A percentile compares a stretch with the other conserved stretches of the same genome.
These are phyloP conservation scores for Resseliella maxima DNA, from an alignment of 2,888 invertebrate species.

Conservation along the genomic window DNA sequence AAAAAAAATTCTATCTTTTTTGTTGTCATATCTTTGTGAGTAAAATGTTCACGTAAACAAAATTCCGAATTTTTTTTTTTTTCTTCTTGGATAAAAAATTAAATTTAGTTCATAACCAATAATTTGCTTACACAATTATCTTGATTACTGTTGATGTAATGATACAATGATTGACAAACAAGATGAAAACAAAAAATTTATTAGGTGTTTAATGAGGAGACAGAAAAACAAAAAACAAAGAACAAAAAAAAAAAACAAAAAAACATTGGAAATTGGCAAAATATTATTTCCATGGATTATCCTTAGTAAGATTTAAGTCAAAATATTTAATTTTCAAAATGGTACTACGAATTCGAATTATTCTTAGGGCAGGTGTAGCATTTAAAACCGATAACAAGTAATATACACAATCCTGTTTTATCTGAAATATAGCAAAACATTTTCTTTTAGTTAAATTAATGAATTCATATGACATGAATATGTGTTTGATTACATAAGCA, in stretches of 20 bases:
- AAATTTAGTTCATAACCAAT: neutral
- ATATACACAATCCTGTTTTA: neutral
- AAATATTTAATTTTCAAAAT: constrained; percentile 20
- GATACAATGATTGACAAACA: neutral
- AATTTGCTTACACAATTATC: neutral
- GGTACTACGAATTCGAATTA: constrained; percentile 48
- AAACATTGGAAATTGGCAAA: neutral
- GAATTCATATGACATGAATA: neutral
- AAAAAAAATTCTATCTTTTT: neutral
- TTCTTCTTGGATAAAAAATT: neutral
- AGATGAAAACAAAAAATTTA: neutral
- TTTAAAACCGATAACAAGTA: neutral
- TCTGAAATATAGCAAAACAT: constrained; percentile 12
- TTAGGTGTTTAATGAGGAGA: constrained; percentile 20
- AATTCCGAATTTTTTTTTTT: neutral
- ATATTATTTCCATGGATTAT: neutral
- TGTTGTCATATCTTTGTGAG: neutral
- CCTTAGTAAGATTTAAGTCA: neutral
- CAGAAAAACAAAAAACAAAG: neutral
- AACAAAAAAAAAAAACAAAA: neutral
- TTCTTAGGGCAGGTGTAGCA: constrained; percentile 1
- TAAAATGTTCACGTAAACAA: neutral
- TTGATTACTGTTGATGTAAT: constrained; percentile 14
- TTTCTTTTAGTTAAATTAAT: constrained; percentile 47
- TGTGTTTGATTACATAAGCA: neutral